A percentile compares a stretch with the other conserved stretches of the same genome.
These are phyloP conservation scores for Actinopyga echinites DNA, from an alignment of 53 echinoderm and acorn worm genomes.

Conservation along the genomic window DNA sequence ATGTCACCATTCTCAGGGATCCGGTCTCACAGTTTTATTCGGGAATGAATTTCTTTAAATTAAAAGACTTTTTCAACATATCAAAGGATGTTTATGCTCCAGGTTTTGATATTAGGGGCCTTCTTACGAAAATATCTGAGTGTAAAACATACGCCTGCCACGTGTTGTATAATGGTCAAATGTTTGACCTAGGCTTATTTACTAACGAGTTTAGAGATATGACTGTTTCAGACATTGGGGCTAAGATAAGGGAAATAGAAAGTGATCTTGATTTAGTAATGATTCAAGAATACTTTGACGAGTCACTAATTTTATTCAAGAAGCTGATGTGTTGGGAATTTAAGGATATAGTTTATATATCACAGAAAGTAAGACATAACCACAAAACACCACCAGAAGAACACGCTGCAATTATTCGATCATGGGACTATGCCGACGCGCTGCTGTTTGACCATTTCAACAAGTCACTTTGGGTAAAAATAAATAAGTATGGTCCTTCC, in stretches of 20 bases:
- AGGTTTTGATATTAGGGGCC: too few relatives aligned
- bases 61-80: not conserved
- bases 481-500: not conserved
- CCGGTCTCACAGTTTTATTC: constrained; percentile 17
- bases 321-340: constrained; percentile 21
- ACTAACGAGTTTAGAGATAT: not conserved
- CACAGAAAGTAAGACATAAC: not conserved
- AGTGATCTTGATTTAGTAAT: not conserved
- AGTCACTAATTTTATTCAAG: constrained; percentile 5
- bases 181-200: constrained; percentile 12
- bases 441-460: constrained; percentile 3
- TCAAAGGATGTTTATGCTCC: not conserved
- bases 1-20: constrained; percentile 9
- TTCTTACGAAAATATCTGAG: not conserved
- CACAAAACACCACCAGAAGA: not conserved
- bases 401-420: not conserved
- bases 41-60: not conserved
- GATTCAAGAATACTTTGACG: constrained; percentile 19
- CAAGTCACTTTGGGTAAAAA: not conserved
- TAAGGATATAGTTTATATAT: constrained; percentile 1
- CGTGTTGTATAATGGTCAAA: not conserved
- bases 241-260: not conserved
- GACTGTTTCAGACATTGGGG: not conserved
- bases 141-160: not conserved
- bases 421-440: not conserved